A percentile compares a stretch with the other conserved stretches of the same genome.
phyloP scores from a whole-genome alignment of 1,140 invertebrate genomes.

The Lepidurus arcticus region DNA sequence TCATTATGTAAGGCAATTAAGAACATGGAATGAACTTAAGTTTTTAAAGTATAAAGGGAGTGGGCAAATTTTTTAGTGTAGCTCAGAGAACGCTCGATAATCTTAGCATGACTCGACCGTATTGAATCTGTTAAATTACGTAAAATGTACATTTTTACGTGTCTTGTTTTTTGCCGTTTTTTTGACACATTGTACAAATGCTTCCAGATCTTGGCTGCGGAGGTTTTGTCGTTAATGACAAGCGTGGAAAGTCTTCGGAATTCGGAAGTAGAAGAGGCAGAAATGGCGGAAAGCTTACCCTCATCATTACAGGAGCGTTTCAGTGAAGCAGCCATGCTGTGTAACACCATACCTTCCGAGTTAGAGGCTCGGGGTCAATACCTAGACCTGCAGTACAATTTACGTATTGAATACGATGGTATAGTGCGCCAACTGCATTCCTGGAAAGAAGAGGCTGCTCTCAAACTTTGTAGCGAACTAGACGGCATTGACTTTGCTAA shows the following conservation, averaged over 20 bases:
- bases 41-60: too few relatives aligned
- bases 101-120: too few relatives aligned
- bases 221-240: conserved; percentile 64
- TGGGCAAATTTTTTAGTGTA: too few relatives aligned
- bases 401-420: conserved; percentile 54
- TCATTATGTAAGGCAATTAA: too few relatives aligned
- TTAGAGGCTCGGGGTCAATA: conserved; percentile 71
- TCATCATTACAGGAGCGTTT: conserved; percentile 71
- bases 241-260: conserved; percentile 49
- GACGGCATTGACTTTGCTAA: conserved; percentile 83
- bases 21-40: too few relatives aligned
- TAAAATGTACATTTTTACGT: too few relatives aligned
- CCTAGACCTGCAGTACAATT: conserved; percentile 64
- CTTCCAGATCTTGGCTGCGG: conserved; percentile 53
- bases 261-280: conserved; percentile 51
- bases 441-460: conserved; percentile 79
- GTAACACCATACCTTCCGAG: conserved; percentile 69
- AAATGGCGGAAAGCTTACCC: conserved; percentile 67
- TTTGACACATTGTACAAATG: neutral
- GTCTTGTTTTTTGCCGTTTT: too few relatives aligned
- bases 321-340: conserved; percentile 69
- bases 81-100: too few relatives aligned
- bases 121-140: too few relatives aligned
- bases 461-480: conserved; percentile 66
- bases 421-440: conserved; percentile 55